Conservation (phyloP, 2,113 vertebrate genomes). For the Sciurus niger region DNA sequence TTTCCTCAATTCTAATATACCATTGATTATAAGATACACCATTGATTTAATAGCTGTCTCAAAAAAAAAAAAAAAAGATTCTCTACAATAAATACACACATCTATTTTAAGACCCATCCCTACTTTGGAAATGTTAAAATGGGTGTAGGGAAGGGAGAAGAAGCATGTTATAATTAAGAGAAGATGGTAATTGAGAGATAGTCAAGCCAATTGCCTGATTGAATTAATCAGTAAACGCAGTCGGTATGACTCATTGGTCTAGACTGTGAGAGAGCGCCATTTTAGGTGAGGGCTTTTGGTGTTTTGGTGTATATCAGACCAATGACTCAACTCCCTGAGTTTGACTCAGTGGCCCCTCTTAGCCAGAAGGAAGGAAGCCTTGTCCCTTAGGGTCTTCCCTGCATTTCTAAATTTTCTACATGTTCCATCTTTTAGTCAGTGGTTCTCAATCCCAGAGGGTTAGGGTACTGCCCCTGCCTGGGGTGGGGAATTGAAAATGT, state of each 20-base stretch:
- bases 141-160: background rate
- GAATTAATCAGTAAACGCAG: constrained; percentile 56
- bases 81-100: constrained; percentile 58
- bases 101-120: constrained; percentile 78
- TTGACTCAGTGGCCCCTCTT: background rate
- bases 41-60: constrained; percentile 75
- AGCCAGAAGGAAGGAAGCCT: background rate
- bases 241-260: background rate
- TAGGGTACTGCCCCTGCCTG: background rate
- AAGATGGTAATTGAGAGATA: constrained; percentile 71
- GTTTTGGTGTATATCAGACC: background rate
- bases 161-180: constrained; percentile 71
- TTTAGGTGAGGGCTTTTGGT: background rate
- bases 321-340: background rate
- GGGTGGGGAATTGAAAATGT: background rate
- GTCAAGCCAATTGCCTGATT: constrained; percentile 68
- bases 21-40: constrained; percentile 73
- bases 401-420: background rate
- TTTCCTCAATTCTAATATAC: constrained; percentile 67
- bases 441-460: background rate
- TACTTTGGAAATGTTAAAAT: constrained; percentile 71
- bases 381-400: background rate
- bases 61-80: background rate
- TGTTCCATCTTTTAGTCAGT: background rate
- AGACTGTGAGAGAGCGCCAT: background rate